These are phyloP conservation scores for Eriocheir sinensis DNA, from an alignment of 1,140 invertebrate genomes.

Conservation along the genomic window DNA sequence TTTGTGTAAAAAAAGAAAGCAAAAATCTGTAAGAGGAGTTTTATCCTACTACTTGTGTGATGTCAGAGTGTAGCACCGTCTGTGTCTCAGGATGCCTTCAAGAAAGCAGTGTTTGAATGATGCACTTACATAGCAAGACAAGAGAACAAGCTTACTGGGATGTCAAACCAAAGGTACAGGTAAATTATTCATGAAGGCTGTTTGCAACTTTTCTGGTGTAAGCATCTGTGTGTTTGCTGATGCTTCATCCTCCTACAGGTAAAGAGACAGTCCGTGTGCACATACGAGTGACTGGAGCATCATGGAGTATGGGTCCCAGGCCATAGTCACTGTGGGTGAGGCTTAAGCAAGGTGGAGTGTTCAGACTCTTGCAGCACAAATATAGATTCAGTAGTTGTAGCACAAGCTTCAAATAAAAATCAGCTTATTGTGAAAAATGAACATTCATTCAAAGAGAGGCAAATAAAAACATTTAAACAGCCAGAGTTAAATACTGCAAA, in stretches of 20 bases:
- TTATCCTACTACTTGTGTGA: not conserved
- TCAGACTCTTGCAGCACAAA: constrained; percentile 72
- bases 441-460: constrained; percentile 61
- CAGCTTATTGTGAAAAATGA: constrained; percentile 41
- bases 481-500: constrained; percentile 41
- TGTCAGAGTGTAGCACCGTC: constrained; percentile 31
- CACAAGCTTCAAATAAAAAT: constrained; percentile 58
- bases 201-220: constrained; percentile 41
- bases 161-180: constrained; percentile 47
- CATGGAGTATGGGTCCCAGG: constrained; percentile 72
- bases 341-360: constrained; percentile 77
- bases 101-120: constrained; percentile 34
- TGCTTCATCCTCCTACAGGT: constrained; percentile 64
- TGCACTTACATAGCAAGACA: constrained; percentile 40
- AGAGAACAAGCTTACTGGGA: constrained; percentile 39
- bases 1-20: not conserved
- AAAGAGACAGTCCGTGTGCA: constrained; percentile 68
- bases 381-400: constrained; percentile 46
- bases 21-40: not conserved
- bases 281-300: constrained; percentile 65
- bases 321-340: constrained; percentile 71
- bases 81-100: not conserved
- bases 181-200: constrained; percentile 39
- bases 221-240: constrained; percentile 53
- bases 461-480: constrained; percentile 55